phyloP scores from a whole-genome alignment of 2,888 invertebrate species.

The Brassicogethes aeneus region DNA sequence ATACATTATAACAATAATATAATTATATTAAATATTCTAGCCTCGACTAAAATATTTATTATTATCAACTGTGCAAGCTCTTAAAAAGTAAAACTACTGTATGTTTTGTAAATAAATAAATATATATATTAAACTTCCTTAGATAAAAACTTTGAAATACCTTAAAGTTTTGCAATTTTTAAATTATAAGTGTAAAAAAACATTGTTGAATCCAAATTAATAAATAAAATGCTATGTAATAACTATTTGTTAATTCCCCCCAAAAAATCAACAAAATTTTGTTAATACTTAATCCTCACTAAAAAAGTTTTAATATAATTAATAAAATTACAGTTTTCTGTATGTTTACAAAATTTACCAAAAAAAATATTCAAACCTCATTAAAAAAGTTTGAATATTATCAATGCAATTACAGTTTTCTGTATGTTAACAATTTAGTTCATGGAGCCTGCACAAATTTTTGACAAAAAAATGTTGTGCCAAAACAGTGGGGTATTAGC shows the following conservation, averaged over 20 bases:
- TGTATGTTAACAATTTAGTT: too few relatives aligned
- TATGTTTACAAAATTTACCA: too few relatives aligned
- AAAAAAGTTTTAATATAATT: too few relatives aligned
- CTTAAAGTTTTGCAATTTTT: constrained; percentile 13
- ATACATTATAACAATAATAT: not conserved
- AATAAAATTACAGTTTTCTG: too few relatives aligned
- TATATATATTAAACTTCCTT: constrained; percentile 13
- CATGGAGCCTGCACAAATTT: too few relatives aligned
- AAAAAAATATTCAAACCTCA: too few relatives aligned
- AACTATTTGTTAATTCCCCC: too few relatives aligned
- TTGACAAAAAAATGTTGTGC: too few relatives aligned
- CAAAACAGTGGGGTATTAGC: too few relatives aligned
- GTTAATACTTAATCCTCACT: too few relatives aligned
- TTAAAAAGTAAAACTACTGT: constrained; percentile 9
- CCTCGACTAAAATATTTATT: not conserved
- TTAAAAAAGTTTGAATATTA: too few relatives aligned
- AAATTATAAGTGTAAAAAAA: constrained; percentile 25
- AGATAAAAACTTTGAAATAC: constrained; percentile 1
- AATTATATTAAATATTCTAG: not conserved
- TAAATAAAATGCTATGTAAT: constrained; percentile 10
- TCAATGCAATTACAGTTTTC: too few relatives aligned
- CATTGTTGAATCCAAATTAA: constrained; percentile 24
- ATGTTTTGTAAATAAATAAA: constrained; percentile 15
- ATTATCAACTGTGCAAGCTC: constrained; percentile 18
- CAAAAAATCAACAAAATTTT: not conserved